Evolutionary conservation across 2,113 vertebrate species (phyloP), one percentile per base, ranked within the genome.

Genomic region (Climacteris rufus): DNA sequence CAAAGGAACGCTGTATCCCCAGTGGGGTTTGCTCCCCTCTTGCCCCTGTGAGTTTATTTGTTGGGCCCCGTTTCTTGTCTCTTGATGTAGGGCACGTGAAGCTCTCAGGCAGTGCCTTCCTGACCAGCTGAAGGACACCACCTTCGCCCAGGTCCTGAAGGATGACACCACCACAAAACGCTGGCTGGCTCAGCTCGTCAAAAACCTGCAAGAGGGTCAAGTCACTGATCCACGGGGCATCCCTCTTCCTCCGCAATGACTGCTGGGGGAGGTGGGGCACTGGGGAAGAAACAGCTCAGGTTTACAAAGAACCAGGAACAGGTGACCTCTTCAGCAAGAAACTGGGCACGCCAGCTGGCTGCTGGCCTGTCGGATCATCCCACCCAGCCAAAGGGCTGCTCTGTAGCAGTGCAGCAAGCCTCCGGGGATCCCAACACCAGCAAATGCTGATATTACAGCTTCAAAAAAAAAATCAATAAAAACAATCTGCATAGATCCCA

Each of bases 121-220:
- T 31, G 99, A 99, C 97, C 99, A 99, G 97, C 98, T 99, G 97
- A 99, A 99, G 96, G 99, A 99, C 96, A 99, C 98, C 91, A 99
- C 99, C 75, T 99, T 99, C 1, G 99, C 99, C 94, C 99, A 99
- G 97, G 99, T 99, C 94, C 98, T 99, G 98, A 99, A 99, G 97
- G 99, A 99, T 37, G 99, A 99, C 98, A 99, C 99, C 94, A 99
- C 99, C 98, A 99, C 99, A 25, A 99, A 99, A 97, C 99, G 99
- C 97, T 99, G 99, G 99, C 98, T 99, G 90, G 98, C 99, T 87
- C 99, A 99, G 98, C 98, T 99, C 25, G 99, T 99, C 80, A 99
- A 99, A 97, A 99, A 99, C 98, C 98, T 99, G 92, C 99, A 99
- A 91, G 99, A 99, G 95, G 99, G 99, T 84, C 99, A 99, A 95